phyloP scores from a whole-genome alignment of 2,113 vertebrate species.

The Salminus brasiliensis region DNA sequence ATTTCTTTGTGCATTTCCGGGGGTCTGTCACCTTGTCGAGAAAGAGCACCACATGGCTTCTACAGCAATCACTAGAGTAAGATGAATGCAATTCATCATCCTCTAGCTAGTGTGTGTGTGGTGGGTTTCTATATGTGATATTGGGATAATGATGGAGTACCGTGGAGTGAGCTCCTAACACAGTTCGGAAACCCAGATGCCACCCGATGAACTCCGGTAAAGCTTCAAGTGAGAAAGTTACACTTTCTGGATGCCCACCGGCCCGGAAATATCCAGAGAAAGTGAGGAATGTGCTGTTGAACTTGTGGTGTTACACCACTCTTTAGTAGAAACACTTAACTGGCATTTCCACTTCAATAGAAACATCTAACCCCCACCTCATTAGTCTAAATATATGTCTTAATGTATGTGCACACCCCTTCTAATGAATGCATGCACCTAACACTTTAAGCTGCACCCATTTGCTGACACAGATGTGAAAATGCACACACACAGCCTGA shows the following conservation, averaged over 20 bases:
- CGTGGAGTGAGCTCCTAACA: slow-evolving; percentile 46
- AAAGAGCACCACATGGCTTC: slow-evolving; percentile 56
- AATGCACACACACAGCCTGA: too few relatives aligned
- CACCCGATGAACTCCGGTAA: slow-evolving; percentile 39
- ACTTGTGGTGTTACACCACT: too few relatives aligned
- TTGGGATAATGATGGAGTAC: slow-evolving; percentile 52
- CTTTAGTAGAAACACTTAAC: neutral
- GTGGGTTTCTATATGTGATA: slow-evolving; percentile 39
- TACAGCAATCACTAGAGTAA: slow-evolving; percentile 48
- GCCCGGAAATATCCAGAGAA: too few relatives aligned
- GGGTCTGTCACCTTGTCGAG: slow-evolving; percentile 43
- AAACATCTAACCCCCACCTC: too few relatives aligned
- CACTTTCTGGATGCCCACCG: neutral
- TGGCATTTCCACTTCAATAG: neutral
- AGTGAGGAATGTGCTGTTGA: too few relatives aligned
- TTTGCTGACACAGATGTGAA: too few relatives aligned
- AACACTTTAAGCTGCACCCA: too few relatives aligned
- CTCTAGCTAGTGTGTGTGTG: slow-evolving; percentile 27
- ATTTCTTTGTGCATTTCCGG: neutral
- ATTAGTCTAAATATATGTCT: too few relatives aligned
- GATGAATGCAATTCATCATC: slow-evolving; percentile 58
- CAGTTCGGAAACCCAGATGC: slow-evolving; percentile 41
- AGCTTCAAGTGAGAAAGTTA: slow-evolving; percentile 6
- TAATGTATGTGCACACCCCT: too few relatives aligned
- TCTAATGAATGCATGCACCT: too few relatives aligned